Percentiles rank a stretch among this genome's conserved stretches.
Conservation (phyloP, 23 tunicate genomes). For the Clavelina lepadiformis region DNA sequence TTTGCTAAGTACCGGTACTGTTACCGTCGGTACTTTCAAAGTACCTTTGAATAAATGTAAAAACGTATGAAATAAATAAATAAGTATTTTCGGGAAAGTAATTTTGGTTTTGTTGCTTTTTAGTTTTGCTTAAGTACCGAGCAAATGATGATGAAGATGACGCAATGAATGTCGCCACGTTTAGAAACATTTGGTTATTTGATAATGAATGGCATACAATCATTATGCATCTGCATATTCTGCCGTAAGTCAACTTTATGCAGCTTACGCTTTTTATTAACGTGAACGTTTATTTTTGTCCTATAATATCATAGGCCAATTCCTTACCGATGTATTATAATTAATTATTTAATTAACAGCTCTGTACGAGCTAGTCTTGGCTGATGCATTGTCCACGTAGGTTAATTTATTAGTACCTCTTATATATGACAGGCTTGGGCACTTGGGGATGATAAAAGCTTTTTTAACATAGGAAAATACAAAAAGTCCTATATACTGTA, state of each 20-base stretch:
- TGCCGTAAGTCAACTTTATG: conserved; percentile 14
- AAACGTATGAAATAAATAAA: not conserved
- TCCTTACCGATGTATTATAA: no score
- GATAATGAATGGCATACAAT: conserved; percentile 41
- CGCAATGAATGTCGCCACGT: conserved; percentile 7
- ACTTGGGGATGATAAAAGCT: no score
- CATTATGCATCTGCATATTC: conserved; percentile 16
- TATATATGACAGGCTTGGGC: no score
- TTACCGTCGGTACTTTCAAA: not conserved
- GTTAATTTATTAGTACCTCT: no score
- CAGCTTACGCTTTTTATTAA: not conserved
- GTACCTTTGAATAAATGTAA: not conserved
- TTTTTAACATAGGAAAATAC: no score
- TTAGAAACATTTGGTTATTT: conserved; percentile 41
- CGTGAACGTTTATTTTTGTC: not conserved
- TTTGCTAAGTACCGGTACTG: not conserved
- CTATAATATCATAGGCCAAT: not conserved
- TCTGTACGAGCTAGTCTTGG: no score
- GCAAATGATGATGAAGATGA: conserved; percentile 13
- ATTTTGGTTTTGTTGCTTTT: not conserved
- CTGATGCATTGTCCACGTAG: no score
- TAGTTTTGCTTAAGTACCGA: not conserved
- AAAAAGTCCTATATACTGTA: no score
- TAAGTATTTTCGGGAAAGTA: not conserved
- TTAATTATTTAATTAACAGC: no score